Evolutionary conservation across 2,888 invertebrate species (phyloP), one percentile per base, ranked within the genome.

Genomic region (Scaptomyza parva): DNA sequence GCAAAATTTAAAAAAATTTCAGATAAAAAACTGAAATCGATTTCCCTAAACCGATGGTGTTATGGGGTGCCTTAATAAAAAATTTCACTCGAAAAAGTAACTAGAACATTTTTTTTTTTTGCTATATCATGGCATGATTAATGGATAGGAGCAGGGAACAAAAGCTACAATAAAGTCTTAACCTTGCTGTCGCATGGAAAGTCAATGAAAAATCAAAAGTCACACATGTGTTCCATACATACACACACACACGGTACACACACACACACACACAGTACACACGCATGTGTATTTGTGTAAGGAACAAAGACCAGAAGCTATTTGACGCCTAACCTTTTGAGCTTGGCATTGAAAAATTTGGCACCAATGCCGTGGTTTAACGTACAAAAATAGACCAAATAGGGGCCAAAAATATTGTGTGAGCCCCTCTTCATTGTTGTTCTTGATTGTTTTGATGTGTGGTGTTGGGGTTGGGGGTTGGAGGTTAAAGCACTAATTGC

Each of bases 241-340:
- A 28, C 28, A 11, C 11, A 28, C 30, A 9, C 28, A 33, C n/a
- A 33, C 5, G 11, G n/a, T 6, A n/a, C n/a, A 33, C 8, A 33
- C 14, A 35, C 37, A 20, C 41, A 37, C 9, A 8, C 26, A 59
- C 22, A 7, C n/a, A 17, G 30, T 44, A 20, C 41, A 37, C 9
- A 8, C 26, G 62, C 22, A 7, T 20, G 24, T 35, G 20, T 51
- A 22, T 45, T 40, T 52, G 28, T 59, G 40, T 33, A 24, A 45
- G 41, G 20, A 62, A 55, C 39, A 54, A 71, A 65, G 62, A 75
- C 47, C 30, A 53, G 43, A 14, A 53, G 35, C 30, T 33, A 54
- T 59, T 61, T 69, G 70, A 70, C 86, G 75, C 75, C 65, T 78
- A 69, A 81, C 80, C 80, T 78, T 80, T 78, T 48, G 44, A 58